Conservation (phyloP, 1,140 invertebrate genomes). For the Ladona fulva region DNA sequence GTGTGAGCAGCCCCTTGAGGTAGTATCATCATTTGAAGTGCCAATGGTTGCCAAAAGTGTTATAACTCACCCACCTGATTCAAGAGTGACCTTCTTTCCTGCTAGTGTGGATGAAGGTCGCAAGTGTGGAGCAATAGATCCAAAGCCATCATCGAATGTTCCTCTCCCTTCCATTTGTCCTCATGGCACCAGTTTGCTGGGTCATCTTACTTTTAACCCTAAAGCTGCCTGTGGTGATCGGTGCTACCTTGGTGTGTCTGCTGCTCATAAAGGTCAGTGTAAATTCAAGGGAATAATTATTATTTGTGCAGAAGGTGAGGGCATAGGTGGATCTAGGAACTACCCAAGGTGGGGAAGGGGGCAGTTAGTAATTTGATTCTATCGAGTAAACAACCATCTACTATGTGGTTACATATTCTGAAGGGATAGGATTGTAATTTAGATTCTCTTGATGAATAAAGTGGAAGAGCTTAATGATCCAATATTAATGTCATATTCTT, state of each 20-base stretch:
- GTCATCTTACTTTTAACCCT: slow-evolving; percentile 58
- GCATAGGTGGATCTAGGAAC: no score
- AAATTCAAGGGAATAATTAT: no score
- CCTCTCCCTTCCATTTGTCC: slow-evolving; percentile 26
- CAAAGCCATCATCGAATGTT: slow-evolving; percentile 14
- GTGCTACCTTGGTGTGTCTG: slow-evolving; percentile 61
- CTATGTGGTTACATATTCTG: no score
- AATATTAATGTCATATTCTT: no score
- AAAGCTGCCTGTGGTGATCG: slow-evolving; percentile 54
- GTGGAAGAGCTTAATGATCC: no score
- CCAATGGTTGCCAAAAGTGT: slow-evolving; percentile 53
- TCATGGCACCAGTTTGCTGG: slow-evolving; percentile 36
- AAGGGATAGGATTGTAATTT: no score
- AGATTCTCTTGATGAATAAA: no score
- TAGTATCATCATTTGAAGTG: slow-evolving; percentile 63
- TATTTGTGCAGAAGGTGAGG: no score
- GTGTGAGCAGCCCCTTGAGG: slow-evolving; percentile 58
- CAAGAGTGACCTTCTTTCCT: slow-evolving; percentile 36
- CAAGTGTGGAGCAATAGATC: background rate
- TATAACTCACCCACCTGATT: slow-evolving; percentile 41
- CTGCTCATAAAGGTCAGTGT: slow-evolving; percentile 47
- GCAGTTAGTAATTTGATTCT: no score
- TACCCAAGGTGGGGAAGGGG: no score
- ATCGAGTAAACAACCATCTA: no score
- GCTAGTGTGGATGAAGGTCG: slow-evolving; percentile 14